Evolutionary conservation across 2,888 invertebrate species (phyloP), one percentile per base, ranked within the genome.

Genomic region (Sclerodermus sp.): DNA sequence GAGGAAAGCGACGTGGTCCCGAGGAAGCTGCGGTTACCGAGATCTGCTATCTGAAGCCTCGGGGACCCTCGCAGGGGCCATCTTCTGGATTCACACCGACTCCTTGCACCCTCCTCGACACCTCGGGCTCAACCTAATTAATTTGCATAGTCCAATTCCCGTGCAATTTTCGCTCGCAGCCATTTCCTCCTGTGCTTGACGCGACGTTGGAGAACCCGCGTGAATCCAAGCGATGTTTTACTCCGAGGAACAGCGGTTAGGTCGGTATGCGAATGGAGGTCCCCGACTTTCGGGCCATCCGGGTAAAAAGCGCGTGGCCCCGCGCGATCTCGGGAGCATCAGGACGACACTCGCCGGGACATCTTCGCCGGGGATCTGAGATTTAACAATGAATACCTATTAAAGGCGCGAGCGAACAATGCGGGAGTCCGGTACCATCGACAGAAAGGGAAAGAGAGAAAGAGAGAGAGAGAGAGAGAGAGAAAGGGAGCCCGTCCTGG

Each of bases 351-450:
- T 62, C 58, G 29, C 51, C 47, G 48, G 58, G 64, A 55, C 57
- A 54, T 55, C 62, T 57, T 60, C 58, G 60, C 62, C 47, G 64
- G 62, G 67, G 67, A 67, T 67, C 60, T 51, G 53, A 57, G 61
- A 42, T 53, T 62, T 62, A 73, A 73, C 68, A 71, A 70, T 72
- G 69, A 71, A 70, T 71, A 71, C 71, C 71, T 72, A 74, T 76
- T 75, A 74, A 74, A 73, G 67, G 65, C 67, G 73, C 68, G 74
- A 68, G 73, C 3, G 23, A 34, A 73, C 74, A 74, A 73, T 74
- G 67, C 70, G 51, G 45, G 39, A 42, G 47, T 51, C 47, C 32
- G 34, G 44, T 44, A 34, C n/a, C 34, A 32, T 3, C 23, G 23
- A 32, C 32, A 29, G 37, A 37, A 12, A 42, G 15, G 37, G 15